phyloP scores from a whole-genome alignment of 2,113 vertebrate species.

The Peromyscus californicus region DNA sequence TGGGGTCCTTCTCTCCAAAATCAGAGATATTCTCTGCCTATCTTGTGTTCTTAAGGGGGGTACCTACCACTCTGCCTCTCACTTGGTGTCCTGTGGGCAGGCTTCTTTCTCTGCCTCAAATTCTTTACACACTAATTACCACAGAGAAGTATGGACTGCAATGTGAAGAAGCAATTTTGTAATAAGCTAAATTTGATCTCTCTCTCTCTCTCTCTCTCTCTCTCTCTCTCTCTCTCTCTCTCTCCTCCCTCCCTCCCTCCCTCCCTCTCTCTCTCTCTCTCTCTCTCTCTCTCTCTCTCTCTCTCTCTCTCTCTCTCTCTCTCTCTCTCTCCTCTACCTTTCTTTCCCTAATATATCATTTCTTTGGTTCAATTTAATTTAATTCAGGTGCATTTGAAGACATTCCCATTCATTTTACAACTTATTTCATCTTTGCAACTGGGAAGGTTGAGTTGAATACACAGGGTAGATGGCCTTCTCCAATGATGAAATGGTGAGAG shows the following conservation, averaged over 20 bases:
- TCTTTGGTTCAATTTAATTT: conserved; percentile 52
- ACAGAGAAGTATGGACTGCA: not conserved
- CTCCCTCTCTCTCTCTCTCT: not conserved
- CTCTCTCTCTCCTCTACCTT: not conserved
- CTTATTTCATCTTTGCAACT: conserved; percentile 1
- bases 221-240: not conserved
- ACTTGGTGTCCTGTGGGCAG: not conserved
- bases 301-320: not conserved
- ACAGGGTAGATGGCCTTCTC: conserved; percentile 51
- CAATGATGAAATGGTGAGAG: conserved; percentile 2
- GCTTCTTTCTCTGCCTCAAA: not conserved
- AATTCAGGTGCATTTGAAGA: conserved; percentile 16
- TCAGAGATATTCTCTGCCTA: not conserved
- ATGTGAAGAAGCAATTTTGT: not conserved
- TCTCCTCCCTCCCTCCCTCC: not conserved
- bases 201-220: not conserved
- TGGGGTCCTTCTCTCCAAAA: not conserved
- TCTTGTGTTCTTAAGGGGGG: not conserved
- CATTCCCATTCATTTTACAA: conserved; percentile 40
- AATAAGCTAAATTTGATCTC: not conserved
- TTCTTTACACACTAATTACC: not conserved
- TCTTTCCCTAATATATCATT: not conserved
- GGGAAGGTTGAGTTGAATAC: not conserved
- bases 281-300: not conserved
- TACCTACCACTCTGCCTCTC: not conserved